phyloP scores from a whole-genome alignment of 2,888 invertebrate species.

The Eupeodes luniger region DNA sequence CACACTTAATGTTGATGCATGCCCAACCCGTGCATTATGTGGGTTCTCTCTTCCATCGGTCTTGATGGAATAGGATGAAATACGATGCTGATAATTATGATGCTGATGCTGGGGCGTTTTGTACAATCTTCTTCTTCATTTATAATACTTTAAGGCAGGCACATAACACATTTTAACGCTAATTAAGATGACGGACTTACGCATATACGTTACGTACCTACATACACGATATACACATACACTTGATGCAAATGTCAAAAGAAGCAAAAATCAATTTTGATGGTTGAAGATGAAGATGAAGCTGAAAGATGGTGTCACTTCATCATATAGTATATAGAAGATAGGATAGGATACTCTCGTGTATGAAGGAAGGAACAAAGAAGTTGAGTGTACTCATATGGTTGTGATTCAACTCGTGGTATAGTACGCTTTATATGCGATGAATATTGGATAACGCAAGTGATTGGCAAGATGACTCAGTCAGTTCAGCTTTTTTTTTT shows the following conservation, averaged over 20 bases:
- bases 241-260: conserved; percentile 59
- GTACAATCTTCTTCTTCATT: conserved; percentile 16
- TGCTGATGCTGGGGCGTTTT: conserved; percentile 14
- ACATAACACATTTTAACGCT: conserved; percentile 61
- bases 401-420: conserved; percentile 26
- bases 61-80: conserved; percentile 50
- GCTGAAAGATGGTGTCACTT: conserved; percentile 35
- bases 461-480: not conserved
- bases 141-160: conserved; percentile 37
- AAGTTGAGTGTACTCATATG: conserved; percentile 45
- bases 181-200: conserved; percentile 65
- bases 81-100: conserved; percentile 48
- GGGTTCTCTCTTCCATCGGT: not conserved
- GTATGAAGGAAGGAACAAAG: conserved; percentile 30
- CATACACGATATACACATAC: no score
- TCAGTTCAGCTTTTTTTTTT: not conserved
- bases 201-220: no score
- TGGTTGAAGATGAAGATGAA: conserved; percentile 15
- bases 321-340: not conserved
- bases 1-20: no score
- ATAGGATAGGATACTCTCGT: not conserved
- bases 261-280: conserved; percentile 55
- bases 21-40: not conserved
- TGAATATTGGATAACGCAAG: conserved; percentile 1
- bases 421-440: not conserved